Evolutionary conservation across 2,797 vertebrate species (phyloP).

Genomic region (Molothrus ater): DNA sequence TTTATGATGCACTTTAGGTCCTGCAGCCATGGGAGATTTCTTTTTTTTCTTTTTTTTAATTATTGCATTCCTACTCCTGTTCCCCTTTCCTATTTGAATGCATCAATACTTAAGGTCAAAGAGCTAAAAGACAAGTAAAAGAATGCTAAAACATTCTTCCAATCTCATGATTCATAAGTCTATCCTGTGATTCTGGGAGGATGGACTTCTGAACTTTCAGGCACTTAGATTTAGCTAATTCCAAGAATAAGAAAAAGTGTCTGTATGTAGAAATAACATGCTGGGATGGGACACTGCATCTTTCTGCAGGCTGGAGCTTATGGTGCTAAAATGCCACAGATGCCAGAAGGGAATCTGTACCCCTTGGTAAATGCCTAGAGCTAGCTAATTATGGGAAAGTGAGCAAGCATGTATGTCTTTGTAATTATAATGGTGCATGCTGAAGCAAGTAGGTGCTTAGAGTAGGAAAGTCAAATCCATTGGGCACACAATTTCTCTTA

Average conservation of each 20-base stretch:
- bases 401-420: neutral
- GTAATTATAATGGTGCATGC: neutral
- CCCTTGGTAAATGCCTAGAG: neutral
- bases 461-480: neutral
- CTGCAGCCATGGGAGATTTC: neutral
- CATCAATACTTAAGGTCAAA: neutral
- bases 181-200: neutral
- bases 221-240: neutral
- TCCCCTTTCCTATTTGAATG: neutral
- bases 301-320: neutral
- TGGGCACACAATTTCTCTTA: neutral
- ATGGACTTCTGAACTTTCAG: neutral
- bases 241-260: neutral
- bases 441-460: neutral
- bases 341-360: neutral
- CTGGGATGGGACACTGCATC: neutral
- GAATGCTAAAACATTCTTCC: neutral
- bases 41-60: neutral
- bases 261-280: neutral
- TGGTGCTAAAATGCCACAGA: neutral
- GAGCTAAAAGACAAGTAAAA: neutral
- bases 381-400: neutral
- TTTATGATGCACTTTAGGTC: neutral
- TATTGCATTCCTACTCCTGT: neutral
- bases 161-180: neutral